Base-by-base conservation (phyloP, 2,888 invertebrate species). In the Liposcelis brunnea region DNA sequence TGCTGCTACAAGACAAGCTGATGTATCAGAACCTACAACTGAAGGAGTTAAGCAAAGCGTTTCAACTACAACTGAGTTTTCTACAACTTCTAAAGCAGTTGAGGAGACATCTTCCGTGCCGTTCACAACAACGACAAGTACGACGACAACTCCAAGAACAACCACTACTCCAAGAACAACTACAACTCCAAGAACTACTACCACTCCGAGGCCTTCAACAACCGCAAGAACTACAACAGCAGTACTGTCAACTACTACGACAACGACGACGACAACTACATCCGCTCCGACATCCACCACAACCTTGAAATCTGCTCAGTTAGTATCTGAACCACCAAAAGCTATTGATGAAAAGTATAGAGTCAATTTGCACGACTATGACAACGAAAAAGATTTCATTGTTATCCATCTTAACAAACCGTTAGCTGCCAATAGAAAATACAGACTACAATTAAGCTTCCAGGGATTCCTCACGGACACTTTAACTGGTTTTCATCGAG, bases 401-500 rank as follows among this genome's bases (percentile, higher is more conserved):
- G 33, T 19, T 16, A 10, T 47, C 8, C 4, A n/a, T 2, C 14
- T 42, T 19, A 11, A 12, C 2, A 26, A 26, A 16, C 26, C 33
- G 2, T 36, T 48, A 1, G 16, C 8, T 14, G 14, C 46, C 7
- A 43, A 43, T 2, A 31, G 14, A n/a, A 33, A 16, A 16, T 50
- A 50, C 34, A 43, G 44, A 14, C 40, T 50, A 8, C 35, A 49
- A 16, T 8, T 50, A 2, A 38, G 21, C n/a, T 50, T 42, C 26
- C 35, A 43, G 10, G 50, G 50, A 2, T 35, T 31, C 6, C 49
- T 49, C 18, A 42, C 47, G 6, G 36, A 44, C 11, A 40, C 37
- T 19, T 19, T 46, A 2, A 42, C 44, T 10, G 50, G 50, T 2
- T 50, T 49, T 31, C 42, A 48, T 42, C 46, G 33, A 33, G 32